Evolutionary conservation across 2,113 vertebrate species (phyloP).

Genomic region (Zingel zingel): DNA sequence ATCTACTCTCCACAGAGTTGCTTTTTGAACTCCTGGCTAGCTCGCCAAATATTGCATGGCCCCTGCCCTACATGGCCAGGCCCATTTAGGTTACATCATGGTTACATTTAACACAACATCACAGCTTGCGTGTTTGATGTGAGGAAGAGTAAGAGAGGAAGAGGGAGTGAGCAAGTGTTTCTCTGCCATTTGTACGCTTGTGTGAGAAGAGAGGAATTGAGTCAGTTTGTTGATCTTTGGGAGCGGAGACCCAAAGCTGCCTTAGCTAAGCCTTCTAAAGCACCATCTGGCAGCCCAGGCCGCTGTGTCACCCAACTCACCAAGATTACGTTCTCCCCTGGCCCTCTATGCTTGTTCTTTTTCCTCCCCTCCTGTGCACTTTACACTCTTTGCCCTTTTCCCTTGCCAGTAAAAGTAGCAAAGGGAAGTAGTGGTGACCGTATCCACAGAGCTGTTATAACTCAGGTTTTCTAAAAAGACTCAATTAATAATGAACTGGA

Average conservation of each 20-base stretch:
- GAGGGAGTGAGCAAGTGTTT: slow-evolving; percentile 32
- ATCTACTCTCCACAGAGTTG: slow-evolving; percentile 47
- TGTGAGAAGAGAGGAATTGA: slow-evolving; percentile 47
- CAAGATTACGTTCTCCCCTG: slow-evolving; percentile 72
- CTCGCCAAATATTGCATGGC: slow-evolving; percentile 37
- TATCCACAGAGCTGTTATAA: neutral
- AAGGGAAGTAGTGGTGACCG: slow-evolving; percentile 11
- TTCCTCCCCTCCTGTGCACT: slow-evolving; percentile 31
- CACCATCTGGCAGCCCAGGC: slow-evolving; percentile 76
- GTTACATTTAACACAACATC: slow-evolving; percentile 41
- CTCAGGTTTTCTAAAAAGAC: slow-evolving; percentile 21
- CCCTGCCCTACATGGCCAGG: slow-evolving; percentile 51
- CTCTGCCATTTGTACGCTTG: slow-evolving; percentile 42
- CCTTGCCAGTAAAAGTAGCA: slow-evolving; percentile 3
- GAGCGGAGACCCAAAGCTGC: slow-evolving; percentile 63
- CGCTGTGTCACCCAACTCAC: slow-evolving; percentile 67
- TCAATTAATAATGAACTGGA: slow-evolving; percentile 32
- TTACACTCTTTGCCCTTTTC: slow-evolving; percentile 7
- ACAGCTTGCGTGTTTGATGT: slow-evolving; percentile 38
- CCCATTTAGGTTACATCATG: slow-evolving; percentile 55
- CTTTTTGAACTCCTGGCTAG: slow-evolving; percentile 59
- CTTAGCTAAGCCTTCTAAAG: slow-evolving; percentile 74
- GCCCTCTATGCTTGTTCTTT: slow-evolving; percentile 42
- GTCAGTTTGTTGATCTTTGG: slow-evolving; percentile 65
- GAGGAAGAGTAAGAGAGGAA: slow-evolving; percentile 8